Evolutionary conservation across 2,888 invertebrate genomes (phyloP).

Genomic region (Germaria angustata): DNA sequence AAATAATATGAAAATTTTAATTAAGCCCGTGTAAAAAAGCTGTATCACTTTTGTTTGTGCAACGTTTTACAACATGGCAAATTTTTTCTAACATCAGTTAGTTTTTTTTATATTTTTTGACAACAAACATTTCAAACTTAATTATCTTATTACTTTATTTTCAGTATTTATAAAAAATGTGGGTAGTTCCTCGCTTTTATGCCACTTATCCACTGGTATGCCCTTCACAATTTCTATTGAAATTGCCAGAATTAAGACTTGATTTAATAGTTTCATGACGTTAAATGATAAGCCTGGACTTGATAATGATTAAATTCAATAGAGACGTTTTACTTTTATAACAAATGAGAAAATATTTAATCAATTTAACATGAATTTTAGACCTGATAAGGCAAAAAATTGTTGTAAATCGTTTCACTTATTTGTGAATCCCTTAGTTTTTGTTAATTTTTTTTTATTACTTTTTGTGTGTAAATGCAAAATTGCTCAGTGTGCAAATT

Average conservation of each 20-base stretch:
- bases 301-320: not conserved
- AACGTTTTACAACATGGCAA: no score
- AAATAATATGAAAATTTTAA: no score
- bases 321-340: not conserved
- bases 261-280: constrained; percentile 8
- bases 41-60: no score
- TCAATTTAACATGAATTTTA: not conserved
- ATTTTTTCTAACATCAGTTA: no score
- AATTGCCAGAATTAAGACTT: not conserved
- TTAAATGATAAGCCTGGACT: not conserved
- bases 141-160: constrained; percentile 30
- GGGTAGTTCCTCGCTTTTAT: constrained; percentile 10
- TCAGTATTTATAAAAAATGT: constrained; percentile 47
- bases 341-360: no score
- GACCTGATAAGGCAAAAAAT: constrained; percentile 24
- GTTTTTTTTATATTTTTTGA: not conserved
- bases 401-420: not conserved
- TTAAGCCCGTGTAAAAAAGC: no score
- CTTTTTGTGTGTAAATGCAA: no score
- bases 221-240: not conserved
- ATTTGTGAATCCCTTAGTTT: constrained; percentile 12
- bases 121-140: not conserved
- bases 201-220: constrained; percentile 46
- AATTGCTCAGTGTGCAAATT: no score
- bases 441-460: no score